Base-by-base conservation (phyloP, 2,113 vertebrate species). In the Anoura caudifer region DNA sequence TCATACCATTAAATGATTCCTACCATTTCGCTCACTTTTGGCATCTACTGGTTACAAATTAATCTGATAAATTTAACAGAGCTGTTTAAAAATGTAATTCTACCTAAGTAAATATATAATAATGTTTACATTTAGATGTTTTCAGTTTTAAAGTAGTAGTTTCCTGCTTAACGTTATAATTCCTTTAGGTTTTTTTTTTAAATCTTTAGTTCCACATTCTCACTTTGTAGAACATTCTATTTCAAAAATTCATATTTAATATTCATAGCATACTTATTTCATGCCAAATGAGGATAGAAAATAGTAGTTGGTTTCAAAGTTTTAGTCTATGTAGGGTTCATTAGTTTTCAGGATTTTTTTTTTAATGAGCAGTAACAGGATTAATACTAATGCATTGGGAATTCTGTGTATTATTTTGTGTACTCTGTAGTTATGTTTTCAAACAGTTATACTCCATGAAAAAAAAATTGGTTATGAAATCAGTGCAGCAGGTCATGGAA, bases 231-330 rank as follows among this genome's bases (percentile, higher is more conserved):
- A 0, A 0, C 31, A 91, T 95, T 50, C n/a, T 22, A 31, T 61
- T 96, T 97, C 79, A 77, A 87, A 97, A 59, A 17, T 89, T 36
- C 33, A 26, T 9, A 50, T 52, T 93, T 79, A 76, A 50, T 94
- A 89, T 80, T 92, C 14, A 41, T 50, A 85, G 9, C 47, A 20
- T 50, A 43, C 7, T 73, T 52, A 84, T 91, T 97, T 91, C 1
- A 10, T 87, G 28, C 50, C 94, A 9, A 36, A 63, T 75, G 28
- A 87, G 0, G 1, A 1, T 83, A 61, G 67, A 94, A 96, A 97
- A 87, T 75, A 79, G 17, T 67, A 31, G 26, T 77, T 79, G 47
- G 65, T 76, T 5, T 59, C 76, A 80, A 73, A 6, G 10, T 8
- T 73, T 91, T 17, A 52, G 41, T 63, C 15, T 54, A 28, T 52